A percentile compares a stretch with the other conserved stretches of the same genome.
phyloP scores from a whole-genome alignment of 2,113 vertebrate species.

The Hyperopisus bebe region DNA sequence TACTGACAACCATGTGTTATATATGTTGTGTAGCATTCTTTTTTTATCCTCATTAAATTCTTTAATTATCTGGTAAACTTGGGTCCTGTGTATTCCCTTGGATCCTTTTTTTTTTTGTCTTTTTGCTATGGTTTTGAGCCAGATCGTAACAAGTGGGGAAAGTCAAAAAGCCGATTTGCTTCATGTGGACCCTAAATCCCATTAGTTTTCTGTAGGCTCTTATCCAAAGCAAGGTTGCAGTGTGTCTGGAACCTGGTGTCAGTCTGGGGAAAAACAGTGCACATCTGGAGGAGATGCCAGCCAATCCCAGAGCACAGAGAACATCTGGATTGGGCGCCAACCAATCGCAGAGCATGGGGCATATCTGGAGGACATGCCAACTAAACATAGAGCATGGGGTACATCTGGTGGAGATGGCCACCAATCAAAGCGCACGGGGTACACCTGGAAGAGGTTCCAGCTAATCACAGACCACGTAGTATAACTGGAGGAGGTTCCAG shows the following conservation, averaged over 20 bases:
- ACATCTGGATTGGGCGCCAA: background rate
- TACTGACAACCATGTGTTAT: no score
- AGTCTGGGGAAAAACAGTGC: background rate
- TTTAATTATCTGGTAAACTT: no score
- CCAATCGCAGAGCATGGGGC: background rate
- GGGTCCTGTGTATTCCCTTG: no score
- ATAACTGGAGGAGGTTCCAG: no score
- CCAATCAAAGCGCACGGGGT: background rate
- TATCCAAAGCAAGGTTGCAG: background rate
- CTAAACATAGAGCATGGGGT: background rate
- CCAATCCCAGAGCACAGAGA: background rate
- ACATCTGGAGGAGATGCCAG: background rate
- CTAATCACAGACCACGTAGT: no score
- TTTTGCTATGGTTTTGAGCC: no score
- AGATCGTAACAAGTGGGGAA: no score
- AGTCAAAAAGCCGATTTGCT: background rate
- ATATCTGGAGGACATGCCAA: background rate
- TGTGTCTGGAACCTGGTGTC: background rate
- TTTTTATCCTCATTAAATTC: no score
- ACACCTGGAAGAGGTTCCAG: background rate
- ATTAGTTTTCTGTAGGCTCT: background rate
- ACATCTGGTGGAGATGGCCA: background rate
- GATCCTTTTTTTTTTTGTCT: no score
- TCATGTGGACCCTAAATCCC: background rate
- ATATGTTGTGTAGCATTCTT: no score